Evolutionary conservation across 2,113 vertebrate species (phyloP).

Genomic region (Ammodytes dubius): DNA sequence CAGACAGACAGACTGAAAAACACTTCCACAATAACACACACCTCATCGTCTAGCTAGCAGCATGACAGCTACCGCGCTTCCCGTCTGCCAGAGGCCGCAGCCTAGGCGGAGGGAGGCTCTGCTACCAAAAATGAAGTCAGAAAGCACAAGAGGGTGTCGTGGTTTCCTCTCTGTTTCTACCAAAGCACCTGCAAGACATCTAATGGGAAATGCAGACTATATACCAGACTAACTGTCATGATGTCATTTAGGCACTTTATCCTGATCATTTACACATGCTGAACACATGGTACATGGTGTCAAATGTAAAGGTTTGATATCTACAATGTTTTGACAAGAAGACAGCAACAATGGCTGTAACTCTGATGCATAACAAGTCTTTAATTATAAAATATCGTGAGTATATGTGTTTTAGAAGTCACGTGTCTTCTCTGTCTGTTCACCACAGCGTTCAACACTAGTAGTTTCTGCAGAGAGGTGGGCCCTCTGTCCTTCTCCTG

Average conservation of each 20-base stretch:
- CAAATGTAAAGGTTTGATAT: constrained; percentile 24
- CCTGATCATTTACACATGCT: background rate
- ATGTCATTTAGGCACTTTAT: background rate
- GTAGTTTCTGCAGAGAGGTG: constrained; percentile 83
- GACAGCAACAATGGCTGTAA: constrained; percentile 4
- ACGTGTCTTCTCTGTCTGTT: constrained; percentile 34
- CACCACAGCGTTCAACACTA: constrained; percentile 81
- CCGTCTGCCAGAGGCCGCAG: constrained; percentile 42
- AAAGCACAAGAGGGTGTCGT: constrained; percentile 43
- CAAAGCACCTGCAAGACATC: constrained; percentile 55
- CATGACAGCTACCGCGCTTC: constrained; percentile 40
- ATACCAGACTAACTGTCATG: background rate
- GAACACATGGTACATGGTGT: constrained; percentile 32
- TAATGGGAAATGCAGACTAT: constrained; percentile 50
- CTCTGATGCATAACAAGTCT: constrained; percentile 14
- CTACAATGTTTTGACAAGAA: constrained; percentile 12
- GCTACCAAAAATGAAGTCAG: constrained; percentile 38
- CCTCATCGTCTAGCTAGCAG: constrained; percentile 69
- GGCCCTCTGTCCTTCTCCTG: constrained; percentile 81
- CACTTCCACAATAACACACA: constrained; percentile 60
- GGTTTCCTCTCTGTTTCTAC: constrained; percentile 47
- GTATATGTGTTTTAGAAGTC: background rate
- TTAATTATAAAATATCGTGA: background rate
- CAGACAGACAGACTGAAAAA: constrained; percentile 52
- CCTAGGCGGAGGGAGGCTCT: constrained; percentile 29